Base-by-base conservation (phyloP, 2,888 invertebrate genomes). In the Volucella inflata region DNA sequence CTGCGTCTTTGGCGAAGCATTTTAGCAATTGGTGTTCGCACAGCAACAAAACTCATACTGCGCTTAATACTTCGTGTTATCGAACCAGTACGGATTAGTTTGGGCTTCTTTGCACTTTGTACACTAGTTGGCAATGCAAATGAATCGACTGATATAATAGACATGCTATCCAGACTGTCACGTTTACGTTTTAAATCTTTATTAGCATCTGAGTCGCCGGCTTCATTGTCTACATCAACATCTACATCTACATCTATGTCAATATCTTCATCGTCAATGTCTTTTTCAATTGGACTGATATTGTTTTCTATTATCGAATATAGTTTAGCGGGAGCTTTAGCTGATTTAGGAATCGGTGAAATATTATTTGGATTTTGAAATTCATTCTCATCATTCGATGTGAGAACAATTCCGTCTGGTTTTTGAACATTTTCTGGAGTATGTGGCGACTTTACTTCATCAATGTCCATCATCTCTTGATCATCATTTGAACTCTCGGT, bases 1-100 rank as follows among this genome's bases (percentile, higher is more conserved):
- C 87, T 88, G 50, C 89, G 88, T 46, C 89, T 71, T 6, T 87
- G 85, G n/a, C 88, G 85, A 44, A 89, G 87, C 81, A 89, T 90
- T 67, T 90, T 91, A n/a, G 89, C 88, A 55, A 91, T 88, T 38
- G 91, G 91, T 16, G 92, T 92, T 75, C 90, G 90, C 48, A 90
- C 90, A 1, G 91, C 91, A 11, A 91, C 92, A 88, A 92, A 92
- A 72, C 92, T 92, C 89, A 92, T 91, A 30, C 92, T 92, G 0
- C 92, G 90, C 48, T 90, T 90, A 10, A 92, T 88, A 6, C 90
- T 90, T 11, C 92, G 89, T 55, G 92, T 91, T 57, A 92, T 91
- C 42, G 92, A 92, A 3, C 92, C 92, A 1, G 92, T 90, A 64
- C 92, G 91, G 68, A 90, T 89, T 8, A 92, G 89, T 87, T 92